Conservation (phyloP, 2,888 invertebrate genomes). For the Pyrrhia umbra region DNA sequence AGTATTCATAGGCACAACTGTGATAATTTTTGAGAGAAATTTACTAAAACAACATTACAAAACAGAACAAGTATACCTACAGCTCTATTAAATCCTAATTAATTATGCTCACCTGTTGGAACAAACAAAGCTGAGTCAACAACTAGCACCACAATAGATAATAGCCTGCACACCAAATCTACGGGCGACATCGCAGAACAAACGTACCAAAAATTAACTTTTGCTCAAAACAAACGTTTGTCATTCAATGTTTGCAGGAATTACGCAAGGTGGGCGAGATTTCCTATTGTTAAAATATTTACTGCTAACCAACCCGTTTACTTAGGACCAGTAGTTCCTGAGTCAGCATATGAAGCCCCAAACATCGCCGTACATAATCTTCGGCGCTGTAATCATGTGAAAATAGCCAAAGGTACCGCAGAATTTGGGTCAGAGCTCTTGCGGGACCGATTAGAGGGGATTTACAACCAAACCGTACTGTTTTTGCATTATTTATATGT, state of each 20-base stretch:
- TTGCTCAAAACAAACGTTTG: conserved; percentile 54
- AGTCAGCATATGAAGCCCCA: conserved; percentile 71
- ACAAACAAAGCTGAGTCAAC: conserved; percentile 30
- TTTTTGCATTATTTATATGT: conserved; percentile 65
- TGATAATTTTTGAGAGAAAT: background rate
- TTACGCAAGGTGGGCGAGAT: conserved; percentile 51
- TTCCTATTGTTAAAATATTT: conserved; percentile 77
- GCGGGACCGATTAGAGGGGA: conserved; percentile 65
- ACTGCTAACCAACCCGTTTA: conserved; percentile 73
- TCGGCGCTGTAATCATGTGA: conserved; percentile 62
- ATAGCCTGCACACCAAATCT: conserved; percentile 26
- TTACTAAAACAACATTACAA: conserved; percentile 24
- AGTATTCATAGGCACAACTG: background rate
- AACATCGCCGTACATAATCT: conserved; percentile 59
- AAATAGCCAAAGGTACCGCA: conserved; percentile 62
- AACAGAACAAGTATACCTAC: conserved; percentile 4
- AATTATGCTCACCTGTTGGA: conserved; percentile 34
- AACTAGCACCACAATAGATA: conserved; percentile 20
- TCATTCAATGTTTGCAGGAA: conserved; percentile 54
- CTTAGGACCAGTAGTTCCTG: conserved; percentile 79
- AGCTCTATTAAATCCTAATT: conserved; percentile 26
- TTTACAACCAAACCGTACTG: conserved; percentile 66
- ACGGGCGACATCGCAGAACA: conserved; percentile 19
- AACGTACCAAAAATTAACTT: conserved; percentile 56
- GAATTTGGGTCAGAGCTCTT: conserved; percentile 65